These are phyloP conservation scores for Pantherophis alleghaniensis DNA, from an alignment of 2,797 vertebrate genomes.

Conservation along the genomic window DNA sequence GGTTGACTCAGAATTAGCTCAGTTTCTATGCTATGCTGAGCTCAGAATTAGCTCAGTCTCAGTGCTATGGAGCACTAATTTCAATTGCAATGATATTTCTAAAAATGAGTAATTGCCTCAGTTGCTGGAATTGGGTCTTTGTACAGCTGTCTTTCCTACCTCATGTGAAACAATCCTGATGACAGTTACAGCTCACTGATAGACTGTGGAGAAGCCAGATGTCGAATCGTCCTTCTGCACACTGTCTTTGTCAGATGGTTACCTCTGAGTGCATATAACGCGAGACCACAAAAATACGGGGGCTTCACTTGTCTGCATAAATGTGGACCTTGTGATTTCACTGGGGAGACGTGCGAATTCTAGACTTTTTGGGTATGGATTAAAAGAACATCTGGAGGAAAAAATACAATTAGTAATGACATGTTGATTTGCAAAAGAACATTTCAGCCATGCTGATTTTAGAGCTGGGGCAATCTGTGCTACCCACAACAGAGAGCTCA, in stretches of 20 bases:
- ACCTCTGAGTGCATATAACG: conserved; percentile 35
- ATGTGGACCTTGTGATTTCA: conserved; percentile 52
- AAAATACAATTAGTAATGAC: conserved; percentile 43
- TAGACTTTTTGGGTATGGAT: conserved; percentile 45
- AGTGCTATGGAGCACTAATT: fast-evolving
- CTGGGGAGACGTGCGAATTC: conserved; percentile 44
- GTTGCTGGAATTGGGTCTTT: conserved; percentile 5
- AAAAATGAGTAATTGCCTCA: conserved; percentile 32
- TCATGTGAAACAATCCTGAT: conserved; percentile 44
- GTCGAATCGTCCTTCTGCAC: conserved; percentile 50
- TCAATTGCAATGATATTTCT: conserved; percentile 1
- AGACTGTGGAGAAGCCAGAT: conserved; percentile 57
- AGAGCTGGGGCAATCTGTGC: conserved; percentile 42
- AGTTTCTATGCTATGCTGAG: not conserved
- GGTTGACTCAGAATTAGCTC: not conserved
- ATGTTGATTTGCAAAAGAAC: conserved; percentile 39
- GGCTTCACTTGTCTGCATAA: conserved; percentile 31
- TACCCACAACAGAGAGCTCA: conserved; percentile 22
- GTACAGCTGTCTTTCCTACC: conserved; percentile 17
- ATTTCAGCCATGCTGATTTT: conserved; percentile 45
- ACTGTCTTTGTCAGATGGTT: conserved; percentile 53
- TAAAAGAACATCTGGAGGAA: conserved; percentile 34
- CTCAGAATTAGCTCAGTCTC: not conserved
- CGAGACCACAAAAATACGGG: conserved; percentile 36
- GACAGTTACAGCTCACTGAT: conserved; percentile 53